Evolutionary conservation across 35 echinoderm and acorn worm species (phyloP), one percentile per base, ranked within the genome.

Genomic region (Apostichopus japonicus): DNA sequence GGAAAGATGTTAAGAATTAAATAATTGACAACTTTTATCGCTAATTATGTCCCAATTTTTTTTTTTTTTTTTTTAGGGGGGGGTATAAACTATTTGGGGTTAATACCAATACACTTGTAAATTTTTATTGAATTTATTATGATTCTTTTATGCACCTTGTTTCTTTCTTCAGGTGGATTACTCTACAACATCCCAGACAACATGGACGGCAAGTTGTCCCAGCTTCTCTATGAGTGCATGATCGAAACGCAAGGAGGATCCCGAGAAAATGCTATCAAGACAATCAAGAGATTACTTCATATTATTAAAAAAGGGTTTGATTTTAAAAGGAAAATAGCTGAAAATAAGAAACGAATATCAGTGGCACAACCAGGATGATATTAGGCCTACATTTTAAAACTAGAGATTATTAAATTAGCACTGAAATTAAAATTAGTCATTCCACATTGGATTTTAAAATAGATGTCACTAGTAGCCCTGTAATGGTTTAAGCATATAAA

Each of bases 311-410:
- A 79, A 52, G 89, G 89, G 14, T 91, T 91, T 79, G 24, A 77
- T 8, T 91, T 77, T 79, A 78, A 91, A 79, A 91, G 25, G 25
- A 91, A 51, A 72, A 15, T 89, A 72, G 86, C 4, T 16, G 86
- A 67, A 89, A 89, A 89, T 73, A 89, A 89, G 86, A 89, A 89
- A 89, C 57, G 63, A 73, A 72, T 89, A 52, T 89, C 86, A 72
- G 27, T 89, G 14, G 86, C 86, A 89, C 63, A 89, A 24, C 86
- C 86, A 72, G 86, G 86, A 22, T 89, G 56, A 89, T 21, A 7
- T n/a, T 75, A 7, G 16, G 17, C 16, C 71, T 75, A 21, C 1
- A 75, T 19, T 75, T 75, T 75, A 75, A 75, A 21, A 73, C 16
- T 65, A 78, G 33, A 44, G 33, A 44, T 44, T 44, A 44, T 44